Evolutionary conservation across 2,797 vertebrate species (phyloP).

Genomic region (Sebastes variabilis): DNA sequence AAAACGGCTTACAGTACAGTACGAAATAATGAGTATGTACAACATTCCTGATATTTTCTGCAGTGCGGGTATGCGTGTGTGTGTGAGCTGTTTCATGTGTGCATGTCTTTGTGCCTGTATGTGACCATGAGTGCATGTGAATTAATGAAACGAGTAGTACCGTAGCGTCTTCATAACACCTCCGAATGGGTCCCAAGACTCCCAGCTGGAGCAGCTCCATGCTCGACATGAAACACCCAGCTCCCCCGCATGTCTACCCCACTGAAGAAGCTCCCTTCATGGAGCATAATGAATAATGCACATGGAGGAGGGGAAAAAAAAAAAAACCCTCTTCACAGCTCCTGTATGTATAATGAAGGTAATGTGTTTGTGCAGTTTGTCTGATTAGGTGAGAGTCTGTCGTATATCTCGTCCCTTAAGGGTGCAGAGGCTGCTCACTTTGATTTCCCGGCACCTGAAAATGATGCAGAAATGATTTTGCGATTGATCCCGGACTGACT

Average conservation of each 20-base stretch:
- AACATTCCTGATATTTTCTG: not conserved
- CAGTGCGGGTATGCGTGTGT: not conserved
- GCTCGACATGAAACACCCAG: conserved; percentile 48
- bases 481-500: conserved; percentile 70
- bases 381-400: conserved; percentile 54
- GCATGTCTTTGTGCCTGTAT: conserved; percentile 2
- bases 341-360: conserved; percentile 63
- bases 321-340: not conserved
- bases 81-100: conserved; percentile 15
- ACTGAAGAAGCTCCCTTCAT: conserved; percentile 52
- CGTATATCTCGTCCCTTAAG: conserved; percentile 48
- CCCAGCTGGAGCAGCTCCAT: conserved; percentile 25
- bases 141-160: conserved; percentile 43
- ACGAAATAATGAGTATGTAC: conserved; percentile 1
- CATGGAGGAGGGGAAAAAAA: not conserved
- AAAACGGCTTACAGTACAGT: not conserved
- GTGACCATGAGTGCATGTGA: conserved; percentile 25
- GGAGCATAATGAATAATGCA: conserved; percentile 70
- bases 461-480: conserved; percentile 69
- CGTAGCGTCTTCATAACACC: conserved; percentile 25
- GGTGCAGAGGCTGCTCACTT: conserved; percentile 44
- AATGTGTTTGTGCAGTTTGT: conserved; percentile 50
- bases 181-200: conserved; percentile 43
- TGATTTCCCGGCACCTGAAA: conserved; percentile 51
- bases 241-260: conserved; percentile 32